These are phyloP conservation scores for Brassicogethes aeneus DNA, from an alignment of 2,888 invertebrate species.

Conservation along the genomic window DNA sequence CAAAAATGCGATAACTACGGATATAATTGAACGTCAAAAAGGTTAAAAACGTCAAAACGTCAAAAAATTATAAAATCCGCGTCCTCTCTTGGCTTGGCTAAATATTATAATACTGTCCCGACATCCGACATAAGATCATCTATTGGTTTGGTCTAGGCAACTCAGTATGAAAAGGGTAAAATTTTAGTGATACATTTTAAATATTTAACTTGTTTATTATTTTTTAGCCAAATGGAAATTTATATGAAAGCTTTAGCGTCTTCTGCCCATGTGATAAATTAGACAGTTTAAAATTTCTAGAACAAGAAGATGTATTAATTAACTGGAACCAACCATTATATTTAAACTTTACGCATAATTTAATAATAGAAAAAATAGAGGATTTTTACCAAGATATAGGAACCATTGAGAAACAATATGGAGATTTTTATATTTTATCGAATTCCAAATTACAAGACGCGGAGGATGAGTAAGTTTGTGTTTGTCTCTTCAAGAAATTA, in stretches of 20 bases:
- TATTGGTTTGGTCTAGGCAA: too few relatives aligned
- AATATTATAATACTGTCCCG: too few relatives aligned
- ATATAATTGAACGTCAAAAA: too few relatives aligned
- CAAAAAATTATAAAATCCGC: too few relatives aligned
- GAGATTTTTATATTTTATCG: constrained; percentile 71
- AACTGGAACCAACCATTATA: constrained; percentile 75
- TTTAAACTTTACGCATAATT: constrained; percentile 78
- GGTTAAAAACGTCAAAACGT: too few relatives aligned
- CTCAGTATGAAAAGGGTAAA: too few relatives aligned
- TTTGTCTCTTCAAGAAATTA: not conserved
- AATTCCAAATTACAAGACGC: constrained; percentile 40
- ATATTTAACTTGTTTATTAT: too few relatives aligned
- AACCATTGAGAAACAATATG: constrained; percentile 63
- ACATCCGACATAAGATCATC: too few relatives aligned
- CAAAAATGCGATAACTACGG: too few relatives aligned
- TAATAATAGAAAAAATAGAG: constrained; percentile 69
- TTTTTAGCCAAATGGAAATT: constrained; percentile 67
- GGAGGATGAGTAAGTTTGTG: constrained; percentile 32
- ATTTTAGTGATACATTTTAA: too few relatives aligned
- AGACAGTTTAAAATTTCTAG: constrained; percentile 61
- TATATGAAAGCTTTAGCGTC: constrained; percentile 77
- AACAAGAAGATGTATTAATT: constrained; percentile 67
- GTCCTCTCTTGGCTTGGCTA: too few relatives aligned
- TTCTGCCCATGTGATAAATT: constrained; percentile 74
- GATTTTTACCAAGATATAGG: constrained; percentile 57